phyloP scores from a whole-genome alignment of 2,797 vertebrate genomes.

The Scolopax rusticola region DNA sequence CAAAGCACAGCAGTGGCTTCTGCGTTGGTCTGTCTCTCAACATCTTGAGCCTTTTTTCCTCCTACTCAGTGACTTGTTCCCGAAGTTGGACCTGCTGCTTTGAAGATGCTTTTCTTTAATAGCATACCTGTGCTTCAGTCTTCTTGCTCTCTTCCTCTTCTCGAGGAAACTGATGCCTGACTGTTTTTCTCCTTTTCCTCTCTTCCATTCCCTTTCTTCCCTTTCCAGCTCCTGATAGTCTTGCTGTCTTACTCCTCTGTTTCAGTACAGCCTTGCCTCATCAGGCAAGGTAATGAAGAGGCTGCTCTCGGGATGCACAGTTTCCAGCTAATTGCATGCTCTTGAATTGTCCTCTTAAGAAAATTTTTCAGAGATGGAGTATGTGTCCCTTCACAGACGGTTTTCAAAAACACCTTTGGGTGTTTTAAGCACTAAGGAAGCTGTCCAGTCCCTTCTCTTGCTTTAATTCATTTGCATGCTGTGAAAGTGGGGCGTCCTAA shows the following conservation, averaged over 20 bases:
- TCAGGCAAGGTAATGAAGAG: slow-evolving; percentile 39
- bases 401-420: slow-evolving; percentile 40
- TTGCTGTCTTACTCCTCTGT: background rate
- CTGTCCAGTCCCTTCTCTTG: slow-evolving; percentile 10
- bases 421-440: background rate
- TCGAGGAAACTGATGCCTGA: background rate
- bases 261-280: background rate
- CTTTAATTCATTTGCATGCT: slow-evolving; percentile 45
- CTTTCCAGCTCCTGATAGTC: background rate
- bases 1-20: background rate
- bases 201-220: background rate
- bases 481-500: background rate
- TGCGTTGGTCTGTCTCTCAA: background rate
- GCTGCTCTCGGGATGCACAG: background rate
- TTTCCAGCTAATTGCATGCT: slow-evolving; percentile 16
- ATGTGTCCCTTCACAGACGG: background rate
- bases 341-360: slow-evolving; percentile 14
- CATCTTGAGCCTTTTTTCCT: background rate
- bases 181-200: background rate
- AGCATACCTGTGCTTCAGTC: background rate
- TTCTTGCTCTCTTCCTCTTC: background rate
- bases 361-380: background rate
- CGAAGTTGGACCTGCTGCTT: background rate
- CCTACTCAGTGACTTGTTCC: background rate
- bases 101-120: background rate